Base-by-base conservation (phyloP, 2,888 invertebrate species). In the Spilosoma lubricipeda region DNA sequence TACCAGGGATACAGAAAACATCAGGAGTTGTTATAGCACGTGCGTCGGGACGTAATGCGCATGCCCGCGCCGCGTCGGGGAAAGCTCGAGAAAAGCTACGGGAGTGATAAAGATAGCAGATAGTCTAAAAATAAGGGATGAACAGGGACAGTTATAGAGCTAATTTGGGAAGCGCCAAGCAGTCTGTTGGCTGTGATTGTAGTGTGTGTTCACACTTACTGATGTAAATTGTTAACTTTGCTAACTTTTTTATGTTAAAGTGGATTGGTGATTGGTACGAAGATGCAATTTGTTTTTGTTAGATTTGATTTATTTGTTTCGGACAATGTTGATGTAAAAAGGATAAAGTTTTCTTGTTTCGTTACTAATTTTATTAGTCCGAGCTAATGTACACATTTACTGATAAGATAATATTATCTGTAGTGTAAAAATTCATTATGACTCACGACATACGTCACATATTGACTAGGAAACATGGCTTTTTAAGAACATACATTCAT, bases 161-260 rank as follows among this genome's bases (percentile, higher is more conserved):
- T 93, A 94, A 92, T 92, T 93, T 88, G 88, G 91, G 94, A 91
- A 93, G 93, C 95, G 95, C 92, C 95, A 95, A 93, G 94, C 95
- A 93, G 95, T 95, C 95, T 95, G 93, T 92, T 92, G 71, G 81
- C 78, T 77, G 81, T 81, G 87, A 87, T 79, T 87, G 86, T 85
- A 72, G 81, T 81, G 81, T 77, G 80, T 79, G 84, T 83, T 83
- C 80, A 88, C 86, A 72, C 87, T 85, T 83, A 87, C 85, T 72
- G 80, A 72, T 66, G 66, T 73, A 78, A 76, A 76, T 80, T 76
- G 0, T 56, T 56, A 56, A 72, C 80, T 85, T 77, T 52, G 71
- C 72, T 83, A 83, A 82, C 84, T 84, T 81, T 80, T 79, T 82
- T 18, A 69, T 76, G 56, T 77, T 78, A 64, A 67, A 77, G 76